These are phyloP conservation scores for Drosophila cognata DNA, from an alignment of 2,888 invertebrate genomes.

Conservation along the genomic window DNA sequence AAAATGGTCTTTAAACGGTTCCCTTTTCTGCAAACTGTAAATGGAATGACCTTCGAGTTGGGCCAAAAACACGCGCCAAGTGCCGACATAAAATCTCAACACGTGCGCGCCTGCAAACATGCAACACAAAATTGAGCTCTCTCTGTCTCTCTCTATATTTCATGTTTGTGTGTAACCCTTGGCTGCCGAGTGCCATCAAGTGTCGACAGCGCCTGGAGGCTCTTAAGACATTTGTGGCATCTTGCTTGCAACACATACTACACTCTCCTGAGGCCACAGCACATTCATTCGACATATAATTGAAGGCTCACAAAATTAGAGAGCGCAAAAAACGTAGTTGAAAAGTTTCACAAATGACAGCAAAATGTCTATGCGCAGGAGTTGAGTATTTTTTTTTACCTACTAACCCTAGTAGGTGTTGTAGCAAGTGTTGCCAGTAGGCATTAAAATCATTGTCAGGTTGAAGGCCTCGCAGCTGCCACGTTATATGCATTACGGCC, in stretches of 20 bases:
- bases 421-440: conserved; percentile 44
- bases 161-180: conserved; percentile 40
- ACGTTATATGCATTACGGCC: conserved; percentile 62
- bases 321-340: conserved; percentile 22
- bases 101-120: conserved; percentile 61
- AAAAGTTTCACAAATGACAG: conserved; percentile 70
- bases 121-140: conserved; percentile 41
- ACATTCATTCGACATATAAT: conserved; percentile 58
- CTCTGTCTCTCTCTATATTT: not conserved
- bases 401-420: too few relatives aligned
- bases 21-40: conserved; percentile 29
- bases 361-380: conserved; percentile 52
- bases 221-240: conserved; percentile 74
- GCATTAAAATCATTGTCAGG: conserved; percentile 75
- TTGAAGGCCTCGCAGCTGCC: conserved; percentile 26
- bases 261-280: conserved; percentile 13
- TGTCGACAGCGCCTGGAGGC: conserved; percentile 57
- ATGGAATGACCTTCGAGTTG: conserved; percentile 66
- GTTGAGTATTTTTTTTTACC: conserved; percentile 45
- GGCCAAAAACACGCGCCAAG: conserved; percentile 55
- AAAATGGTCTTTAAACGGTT: conserved; percentile 60
- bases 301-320: conserved; percentile 51
- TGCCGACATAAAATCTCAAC: conserved; percentile 61
- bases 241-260: conserved; percentile 56
- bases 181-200: conserved; percentile 69